phyloP scores from a whole-genome alignment of 2,888 invertebrate species.

The Drosophila pullipes region DNA sequence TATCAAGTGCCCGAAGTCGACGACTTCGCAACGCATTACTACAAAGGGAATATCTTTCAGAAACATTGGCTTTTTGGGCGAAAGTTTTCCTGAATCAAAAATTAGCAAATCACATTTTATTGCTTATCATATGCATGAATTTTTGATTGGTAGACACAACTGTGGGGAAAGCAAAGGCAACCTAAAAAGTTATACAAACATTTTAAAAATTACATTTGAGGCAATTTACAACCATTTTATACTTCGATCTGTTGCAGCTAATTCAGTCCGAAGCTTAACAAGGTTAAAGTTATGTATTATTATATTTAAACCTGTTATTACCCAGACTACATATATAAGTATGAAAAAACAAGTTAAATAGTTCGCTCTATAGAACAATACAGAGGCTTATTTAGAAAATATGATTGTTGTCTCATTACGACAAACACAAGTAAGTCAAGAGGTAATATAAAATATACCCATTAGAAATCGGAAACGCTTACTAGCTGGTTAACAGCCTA shows the following conservation, averaged over 20 bases:
- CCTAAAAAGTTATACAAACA: neutral
- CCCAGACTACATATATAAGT: neutral
- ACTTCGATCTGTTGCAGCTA: neutral
- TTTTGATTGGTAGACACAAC: slow-evolving; percentile 34
- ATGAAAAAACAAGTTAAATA: neutral
- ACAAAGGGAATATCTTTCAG: slow-evolving; percentile 41
- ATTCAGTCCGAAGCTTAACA: neutral
- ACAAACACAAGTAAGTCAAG: neutral
- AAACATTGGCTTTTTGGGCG: slow-evolving; percentile 24
- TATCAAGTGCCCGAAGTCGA: slow-evolving; percentile 60
- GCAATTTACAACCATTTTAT: neutral
- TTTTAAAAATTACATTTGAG: neutral
- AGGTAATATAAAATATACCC: neutral
- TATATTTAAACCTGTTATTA: neutral
- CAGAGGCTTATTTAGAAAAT: neutral
- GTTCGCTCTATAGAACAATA: neutral
- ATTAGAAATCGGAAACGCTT: neutral
- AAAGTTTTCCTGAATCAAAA: slow-evolving; percentile 14
- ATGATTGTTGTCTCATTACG: neutral
- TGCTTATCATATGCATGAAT: slow-evolving; percentile 35
- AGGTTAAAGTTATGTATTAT: neutral
- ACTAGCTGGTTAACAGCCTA: slow-evolving; percentile 6
- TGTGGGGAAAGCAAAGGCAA: neutral
- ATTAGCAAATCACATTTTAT: slow-evolving; percentile 37
- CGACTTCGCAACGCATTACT: slow-evolving; percentile 6